These are phyloP conservation scores for Tinamus major DNA, from an alignment of 2,797 vertebrate genomes.

Conservation along the genomic window DNA sequence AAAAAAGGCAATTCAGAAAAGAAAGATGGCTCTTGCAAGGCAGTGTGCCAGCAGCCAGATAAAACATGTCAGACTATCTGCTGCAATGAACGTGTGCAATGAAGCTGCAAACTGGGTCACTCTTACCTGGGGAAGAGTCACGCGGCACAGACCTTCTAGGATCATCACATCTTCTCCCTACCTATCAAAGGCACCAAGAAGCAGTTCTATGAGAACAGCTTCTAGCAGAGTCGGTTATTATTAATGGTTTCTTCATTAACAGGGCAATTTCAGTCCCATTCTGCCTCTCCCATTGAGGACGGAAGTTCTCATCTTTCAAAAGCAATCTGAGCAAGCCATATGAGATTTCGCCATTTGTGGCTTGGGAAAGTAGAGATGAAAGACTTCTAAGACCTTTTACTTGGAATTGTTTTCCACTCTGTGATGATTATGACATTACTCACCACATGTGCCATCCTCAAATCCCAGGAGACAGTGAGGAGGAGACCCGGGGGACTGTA, in stretches of 20 bases:
- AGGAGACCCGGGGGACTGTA: not conserved
- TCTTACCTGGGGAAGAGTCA: not conserved
- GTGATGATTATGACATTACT: conserved; percentile 27
- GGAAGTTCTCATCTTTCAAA: conserved; percentile 51
- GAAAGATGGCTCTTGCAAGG: not conserved
- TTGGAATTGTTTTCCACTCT: conserved; percentile 24
- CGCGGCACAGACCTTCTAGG: not conserved
- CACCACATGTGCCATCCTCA: not conserved
- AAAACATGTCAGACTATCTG: not conserved
- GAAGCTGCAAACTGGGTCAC: not conserved
- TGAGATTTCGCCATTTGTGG: conserved; percentile 12
- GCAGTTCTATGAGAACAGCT: not conserved
- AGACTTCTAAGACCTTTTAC: conserved; percentile 33
- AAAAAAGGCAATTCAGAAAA: not conserved
- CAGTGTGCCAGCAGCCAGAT: not conserved
- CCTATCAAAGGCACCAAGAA: not conserved
- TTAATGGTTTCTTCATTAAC: conserved; percentile 42
- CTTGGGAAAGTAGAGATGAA: conserved; percentile 56
- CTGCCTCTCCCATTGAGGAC: not conserved
- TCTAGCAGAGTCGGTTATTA: not conserved
- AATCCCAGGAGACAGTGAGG: not conserved
- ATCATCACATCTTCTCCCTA: not conserved
- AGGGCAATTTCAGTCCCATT: conserved; percentile 21
- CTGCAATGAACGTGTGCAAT: accelerated
- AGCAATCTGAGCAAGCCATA: conserved; percentile 1